These are phyloP conservation scores for Reinhardtius hippoglossoides DNA, from an alignment of 2,113 vertebrate species.

Conservation along the genomic window DNA sequence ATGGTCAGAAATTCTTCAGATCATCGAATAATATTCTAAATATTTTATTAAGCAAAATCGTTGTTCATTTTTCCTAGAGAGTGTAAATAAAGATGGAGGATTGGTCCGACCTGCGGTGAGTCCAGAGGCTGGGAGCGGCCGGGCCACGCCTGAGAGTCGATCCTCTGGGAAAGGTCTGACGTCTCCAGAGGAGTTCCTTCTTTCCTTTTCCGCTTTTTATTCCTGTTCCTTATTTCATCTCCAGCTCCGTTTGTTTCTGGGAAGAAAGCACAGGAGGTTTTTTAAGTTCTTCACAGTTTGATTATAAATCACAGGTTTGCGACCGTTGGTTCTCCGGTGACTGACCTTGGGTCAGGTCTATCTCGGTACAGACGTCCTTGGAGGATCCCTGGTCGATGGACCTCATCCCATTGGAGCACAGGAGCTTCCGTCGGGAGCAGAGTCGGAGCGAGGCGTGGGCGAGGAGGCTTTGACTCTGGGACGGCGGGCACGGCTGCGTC, in stretches of 20 bases:
- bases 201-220: constrained; percentile 34
- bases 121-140: constrained; percentile 14
- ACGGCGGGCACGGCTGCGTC: not conserved
- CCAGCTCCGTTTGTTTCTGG: constrained; percentile 8
- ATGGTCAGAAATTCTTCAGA: too few relatives aligned
- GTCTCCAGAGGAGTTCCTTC: constrained; percentile 38
- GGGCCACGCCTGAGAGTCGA: constrained; percentile 44
- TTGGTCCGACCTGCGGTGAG: constrained; percentile 48
- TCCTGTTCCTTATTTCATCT: not conserved
- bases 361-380: not conserved
- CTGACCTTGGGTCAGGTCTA: constrained; percentile 21
- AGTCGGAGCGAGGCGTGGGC: not conserved
- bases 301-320: not conserved
- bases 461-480: constrained; percentile 22
- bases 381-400: not conserved
- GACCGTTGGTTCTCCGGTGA: not conserved
- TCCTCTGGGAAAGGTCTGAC: constrained; percentile 5
- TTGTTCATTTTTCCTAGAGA: too few relatives aligned
- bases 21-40: too few relatives aligned
- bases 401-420: constrained; percentile 6
- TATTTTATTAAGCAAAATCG: too few relatives aligned
- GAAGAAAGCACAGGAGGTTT: not conserved
- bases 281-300: not conserved
- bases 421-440: constrained; percentile 58
- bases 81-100: too few relatives aligned